Conservation (phyloP, 2,113 vertebrate genomes). For the Abramis brama region DNA sequence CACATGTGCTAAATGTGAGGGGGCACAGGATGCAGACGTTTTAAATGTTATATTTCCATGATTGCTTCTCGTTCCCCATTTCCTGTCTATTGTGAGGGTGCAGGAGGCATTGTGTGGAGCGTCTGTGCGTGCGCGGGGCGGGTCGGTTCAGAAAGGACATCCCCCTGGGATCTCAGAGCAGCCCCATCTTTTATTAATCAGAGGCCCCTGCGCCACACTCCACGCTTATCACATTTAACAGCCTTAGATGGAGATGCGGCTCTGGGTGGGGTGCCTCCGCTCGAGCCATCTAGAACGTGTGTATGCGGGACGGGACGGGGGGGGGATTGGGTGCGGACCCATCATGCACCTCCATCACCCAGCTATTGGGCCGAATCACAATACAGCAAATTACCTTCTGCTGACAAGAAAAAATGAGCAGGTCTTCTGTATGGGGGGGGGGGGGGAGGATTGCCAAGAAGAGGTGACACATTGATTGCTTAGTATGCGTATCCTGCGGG, state of each 20-base stretch:
- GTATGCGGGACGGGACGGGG: background rate
- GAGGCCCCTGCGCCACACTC: slow-evolving; percentile 73
- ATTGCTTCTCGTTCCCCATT: slow-evolving; percentile 77
- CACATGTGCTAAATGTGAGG: slow-evolving; percentile 63
- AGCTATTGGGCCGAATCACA: slow-evolving; percentile 81
- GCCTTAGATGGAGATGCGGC: slow-evolving; percentile 71
- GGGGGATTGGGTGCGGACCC: slow-evolving; percentile 63
- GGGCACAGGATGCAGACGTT: slow-evolving; percentile 62
- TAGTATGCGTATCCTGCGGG: slow-evolving; percentile 79
- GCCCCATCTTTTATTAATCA: slow-evolving; percentile 86
- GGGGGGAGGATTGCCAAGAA: slow-evolving; percentile 73
- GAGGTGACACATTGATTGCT: slow-evolving; percentile 84
- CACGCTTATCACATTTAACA: slow-evolving; percentile 84
- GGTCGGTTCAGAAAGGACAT: slow-evolving; percentile 67
- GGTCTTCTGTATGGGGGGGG: slow-evolving; percentile 66
- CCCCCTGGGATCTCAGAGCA: slow-evolving; percentile 70
- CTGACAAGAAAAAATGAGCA: slow-evolving; percentile 83
- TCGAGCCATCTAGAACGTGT: slow-evolving; percentile 10
- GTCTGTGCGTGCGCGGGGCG: slow-evolving; percentile 22
- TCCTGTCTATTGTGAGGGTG: slow-evolving; percentile 78
- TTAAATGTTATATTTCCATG: slow-evolving; percentile 80
- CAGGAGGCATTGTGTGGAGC: slow-evolving; percentile 73
- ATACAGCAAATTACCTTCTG: slow-evolving; percentile 84
- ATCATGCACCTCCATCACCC: slow-evolving; percentile 77
- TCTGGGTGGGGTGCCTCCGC: slow-evolving; percentile 62